Conservation (phyloP, 1,140 invertebrate genomes). For the Hylaeus anthracinus region DNA sequence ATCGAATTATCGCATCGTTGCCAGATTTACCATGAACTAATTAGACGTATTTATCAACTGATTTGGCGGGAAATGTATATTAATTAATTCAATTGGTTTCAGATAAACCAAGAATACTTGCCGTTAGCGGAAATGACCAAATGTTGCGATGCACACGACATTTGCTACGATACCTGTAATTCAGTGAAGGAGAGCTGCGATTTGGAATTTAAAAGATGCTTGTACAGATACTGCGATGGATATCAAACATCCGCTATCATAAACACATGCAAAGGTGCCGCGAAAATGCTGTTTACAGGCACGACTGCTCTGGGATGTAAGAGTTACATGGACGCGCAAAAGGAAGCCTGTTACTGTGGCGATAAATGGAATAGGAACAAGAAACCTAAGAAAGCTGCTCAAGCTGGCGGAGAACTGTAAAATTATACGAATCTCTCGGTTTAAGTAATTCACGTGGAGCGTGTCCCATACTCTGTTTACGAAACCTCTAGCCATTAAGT, state of each 20-base stretch:
- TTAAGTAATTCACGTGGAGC: background rate
- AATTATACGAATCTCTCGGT: background rate
- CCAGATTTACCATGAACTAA: background rate
- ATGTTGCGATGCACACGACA: slow-evolving; percentile 93
- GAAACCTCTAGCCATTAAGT: background rate
- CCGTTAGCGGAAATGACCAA: slow-evolving; percentile 89
- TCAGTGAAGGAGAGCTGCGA: slow-evolving; percentile 93
- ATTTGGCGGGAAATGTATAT: background rate
- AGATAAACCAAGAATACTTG: slow-evolving; percentile 88
- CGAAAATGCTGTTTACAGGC: slow-evolving; percentile 91
- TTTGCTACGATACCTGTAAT: slow-evolving; percentile 95
- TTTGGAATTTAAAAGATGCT: slow-evolving; percentile 91
- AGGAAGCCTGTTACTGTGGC: slow-evolving; percentile 88
- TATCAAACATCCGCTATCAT: slow-evolving; percentile 84
- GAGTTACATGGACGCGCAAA: slow-evolving; percentile 90
- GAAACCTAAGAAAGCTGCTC: slow-evolving; percentile 69
- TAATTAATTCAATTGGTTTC: slow-evolving; percentile 68
- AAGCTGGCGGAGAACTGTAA: slow-evolving; percentile 75
- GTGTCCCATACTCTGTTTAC: background rate
- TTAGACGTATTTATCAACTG: background rate
- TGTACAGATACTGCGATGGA: slow-evolving; percentile 90
- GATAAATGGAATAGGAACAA: slow-evolving; percentile 66
- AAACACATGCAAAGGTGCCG: slow-evolving; percentile 90
- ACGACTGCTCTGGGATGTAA: slow-evolving; percentile 91
- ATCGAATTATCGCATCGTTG: too few species aligned